These are phyloP conservation scores for Neoseiulus cucumeris DNA, from an alignment of 1,140 invertebrate species.

Conservation along the genomic window DNA sequence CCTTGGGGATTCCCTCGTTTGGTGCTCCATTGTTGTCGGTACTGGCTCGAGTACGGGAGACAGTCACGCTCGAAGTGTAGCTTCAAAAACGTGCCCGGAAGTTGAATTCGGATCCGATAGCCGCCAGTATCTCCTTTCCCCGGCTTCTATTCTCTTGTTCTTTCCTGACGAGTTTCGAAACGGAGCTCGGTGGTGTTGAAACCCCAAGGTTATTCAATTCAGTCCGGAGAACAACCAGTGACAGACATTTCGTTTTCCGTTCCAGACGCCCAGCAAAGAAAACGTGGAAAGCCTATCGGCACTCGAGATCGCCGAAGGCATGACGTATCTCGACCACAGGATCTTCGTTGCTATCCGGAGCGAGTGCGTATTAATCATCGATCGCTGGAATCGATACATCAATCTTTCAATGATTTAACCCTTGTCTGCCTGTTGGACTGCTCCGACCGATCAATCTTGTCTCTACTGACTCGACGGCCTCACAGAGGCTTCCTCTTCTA, in stretches of 20 bases:
- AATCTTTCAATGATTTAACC: not conserved
- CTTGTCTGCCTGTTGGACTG: slow-evolving; percentile 11
- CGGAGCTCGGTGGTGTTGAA: too few species aligned
- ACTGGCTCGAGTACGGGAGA: too few species aligned
- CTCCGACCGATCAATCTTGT: not conserved
- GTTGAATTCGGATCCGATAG: not conserved
- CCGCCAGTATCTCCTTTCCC: not conserved
- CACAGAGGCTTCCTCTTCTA: too few species aligned
- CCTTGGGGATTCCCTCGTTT: too few species aligned
- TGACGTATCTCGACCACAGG: slow-evolving; percentile 80
- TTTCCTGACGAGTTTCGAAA: too few species aligned
- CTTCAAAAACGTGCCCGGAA: not conserved
- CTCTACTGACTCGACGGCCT: too few species aligned
- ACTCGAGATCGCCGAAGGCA: slow-evolving; percentile 76
- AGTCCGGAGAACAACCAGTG: too few species aligned
- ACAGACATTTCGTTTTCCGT: slow-evolving; percentile 25
- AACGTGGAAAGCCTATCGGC: slow-evolving; percentile 68
- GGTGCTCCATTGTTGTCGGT: too few species aligned
- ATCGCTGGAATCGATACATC: not conserved
- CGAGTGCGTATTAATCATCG: slow-evolving; percentile 45
- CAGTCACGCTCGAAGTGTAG: slow-evolving; percentile 12
- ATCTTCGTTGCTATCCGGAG: slow-evolving; percentile 72
- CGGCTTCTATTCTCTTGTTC: too few species aligned
- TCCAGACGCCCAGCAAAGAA: slow-evolving; percentile 53
- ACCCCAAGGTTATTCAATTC: too few species aligned